phyloP scores from a whole-genome alignment of 2,888 invertebrate species.

The Andricus curvator region DNA sequence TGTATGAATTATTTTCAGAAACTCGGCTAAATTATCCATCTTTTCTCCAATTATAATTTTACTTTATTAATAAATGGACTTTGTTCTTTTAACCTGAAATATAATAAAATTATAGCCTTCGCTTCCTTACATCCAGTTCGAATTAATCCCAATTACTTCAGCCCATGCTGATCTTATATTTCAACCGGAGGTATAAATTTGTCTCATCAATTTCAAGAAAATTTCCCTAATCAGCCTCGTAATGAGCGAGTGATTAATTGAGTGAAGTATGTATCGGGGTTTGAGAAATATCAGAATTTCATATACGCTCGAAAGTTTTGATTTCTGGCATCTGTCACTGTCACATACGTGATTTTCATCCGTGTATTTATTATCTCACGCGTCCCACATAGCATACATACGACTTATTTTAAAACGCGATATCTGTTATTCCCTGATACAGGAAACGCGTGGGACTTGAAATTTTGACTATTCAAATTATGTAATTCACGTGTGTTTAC shows the following conservation, averaged over 20 bases:
- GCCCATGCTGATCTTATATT: not conserved
- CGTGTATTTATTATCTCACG: not conserved
- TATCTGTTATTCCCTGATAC: not conserved
- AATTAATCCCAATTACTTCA: not conserved
- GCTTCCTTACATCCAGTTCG: not conserved
- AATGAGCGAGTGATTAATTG: not conserved
- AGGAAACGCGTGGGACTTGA: not conserved
- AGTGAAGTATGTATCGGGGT: not conserved
- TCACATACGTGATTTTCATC: not conserved
- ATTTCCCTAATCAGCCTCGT: not conserved
- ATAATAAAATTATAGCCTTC: not conserved
- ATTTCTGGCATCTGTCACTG: not conserved
- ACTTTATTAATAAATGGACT: not conserved
- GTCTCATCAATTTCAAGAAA: not conserved
- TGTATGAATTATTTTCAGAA: too few species aligned
- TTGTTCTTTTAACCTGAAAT: not conserved
- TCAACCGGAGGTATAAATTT: not conserved
- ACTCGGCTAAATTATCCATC: too few species aligned
- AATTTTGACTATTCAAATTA: not conserved
- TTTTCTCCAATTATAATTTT: too few species aligned
- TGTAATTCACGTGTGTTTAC: slow-evolving; percentile 8
- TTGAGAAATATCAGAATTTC: not conserved
- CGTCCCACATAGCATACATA: not conserved
- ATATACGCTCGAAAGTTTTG: not conserved
- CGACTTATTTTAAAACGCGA: not conserved